Conservation (phyloP, 2,113 vertebrate species). For the Phalacrocorax aristotelis region DNA sequence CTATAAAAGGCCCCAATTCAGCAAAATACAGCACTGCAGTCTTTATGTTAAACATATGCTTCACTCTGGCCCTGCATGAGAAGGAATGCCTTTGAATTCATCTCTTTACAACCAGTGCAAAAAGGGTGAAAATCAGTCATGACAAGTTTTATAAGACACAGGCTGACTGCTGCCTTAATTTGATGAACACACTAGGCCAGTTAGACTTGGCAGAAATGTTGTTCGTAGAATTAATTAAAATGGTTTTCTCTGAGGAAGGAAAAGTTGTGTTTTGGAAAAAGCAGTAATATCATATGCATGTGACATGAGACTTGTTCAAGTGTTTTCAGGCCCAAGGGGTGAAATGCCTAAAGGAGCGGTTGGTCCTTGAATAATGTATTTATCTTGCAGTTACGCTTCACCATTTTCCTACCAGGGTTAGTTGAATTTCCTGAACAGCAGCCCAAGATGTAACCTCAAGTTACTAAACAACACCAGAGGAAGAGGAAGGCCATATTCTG, state of each 20-base stretch:
- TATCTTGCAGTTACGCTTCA: slow-evolving; percentile 16
- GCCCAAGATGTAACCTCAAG: not conserved
- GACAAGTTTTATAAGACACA: slow-evolving; percentile 28
- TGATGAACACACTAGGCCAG: not conserved
- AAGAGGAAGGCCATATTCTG: not conserved
- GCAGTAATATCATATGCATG: slow-evolving; percentile 24
- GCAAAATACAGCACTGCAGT: not conserved
- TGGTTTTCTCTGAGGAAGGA: slow-evolving; percentile 24
- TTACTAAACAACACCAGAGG: not conserved
- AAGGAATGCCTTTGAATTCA: slow-evolving; percentile 23
- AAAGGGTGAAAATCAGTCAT: slow-evolving; percentile 14
- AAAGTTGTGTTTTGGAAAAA: slow-evolving; percentile 31
- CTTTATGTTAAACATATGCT: slow-evolving; percentile 10
- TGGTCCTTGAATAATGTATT: slow-evolving; percentile 53
- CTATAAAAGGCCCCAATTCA: not conserved
- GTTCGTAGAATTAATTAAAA: not conserved
- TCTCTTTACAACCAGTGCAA: not conserved
- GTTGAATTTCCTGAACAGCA: slow-evolving; percentile 22
- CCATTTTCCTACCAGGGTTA: not conserved
- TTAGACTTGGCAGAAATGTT: not conserved
- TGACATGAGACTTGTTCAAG: slow-evolving; percentile 31
- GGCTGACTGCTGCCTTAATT: not conserved
- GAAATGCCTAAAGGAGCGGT: not conserved
- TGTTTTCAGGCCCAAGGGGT: slow-evolving; percentile 16
- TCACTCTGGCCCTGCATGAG: not conserved